These are phyloP conservation scores for Anguilla rostrata DNA, from an alignment of 2,113 vertebrate genomes.

Conservation along the genomic window DNA sequence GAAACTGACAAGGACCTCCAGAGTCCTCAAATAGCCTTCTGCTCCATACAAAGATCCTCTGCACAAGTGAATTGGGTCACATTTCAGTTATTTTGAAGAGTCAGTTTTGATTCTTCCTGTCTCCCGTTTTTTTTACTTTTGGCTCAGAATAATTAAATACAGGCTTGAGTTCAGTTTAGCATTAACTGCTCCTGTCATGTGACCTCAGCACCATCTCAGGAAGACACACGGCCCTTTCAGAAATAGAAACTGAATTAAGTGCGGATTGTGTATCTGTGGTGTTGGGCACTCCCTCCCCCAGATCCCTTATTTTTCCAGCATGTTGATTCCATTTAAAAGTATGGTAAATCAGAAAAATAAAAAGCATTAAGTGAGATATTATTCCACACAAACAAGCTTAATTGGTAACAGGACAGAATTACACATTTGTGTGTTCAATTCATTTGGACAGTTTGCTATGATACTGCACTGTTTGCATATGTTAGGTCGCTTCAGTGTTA, in stretches of 20 bases:
- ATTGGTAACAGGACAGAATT: neutral
- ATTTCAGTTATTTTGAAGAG: slow-evolving; percentile 18
- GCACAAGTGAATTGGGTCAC: slow-evolving; percentile 27
- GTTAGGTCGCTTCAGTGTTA: neutral
- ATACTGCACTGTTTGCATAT: neutral
- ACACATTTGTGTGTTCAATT: neutral
- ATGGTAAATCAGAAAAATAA: too few relatives aligned
- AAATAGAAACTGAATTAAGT: slow-evolving; percentile 14
- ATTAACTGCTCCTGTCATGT: slow-evolving; percentile 46
- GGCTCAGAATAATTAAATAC: slow-evolving; percentile 44
- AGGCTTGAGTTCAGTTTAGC: neutral
- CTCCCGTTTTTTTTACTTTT: slow-evolving; percentile 18
- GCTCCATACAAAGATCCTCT: neutral
- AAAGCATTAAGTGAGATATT: neutral
- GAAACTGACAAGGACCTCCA: neutral
- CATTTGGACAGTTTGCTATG: neutral
- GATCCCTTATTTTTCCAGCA: neutral
- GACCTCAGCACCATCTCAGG: slow-evolving; percentile 30
- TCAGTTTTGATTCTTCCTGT: neutral
- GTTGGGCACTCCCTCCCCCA: neutral
- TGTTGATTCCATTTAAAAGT: too few relatives aligned
- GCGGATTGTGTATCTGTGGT: neutral
- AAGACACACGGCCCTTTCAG: slow-evolving; percentile 45
- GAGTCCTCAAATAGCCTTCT: neutral
- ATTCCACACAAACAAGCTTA: neutral